Percentiles rank a stretch among this genome's conserved stretches.
phyloP scores from a whole-genome alignment of 2,113 vertebrate genomes.

The Cichladusa arquata region DNA sequence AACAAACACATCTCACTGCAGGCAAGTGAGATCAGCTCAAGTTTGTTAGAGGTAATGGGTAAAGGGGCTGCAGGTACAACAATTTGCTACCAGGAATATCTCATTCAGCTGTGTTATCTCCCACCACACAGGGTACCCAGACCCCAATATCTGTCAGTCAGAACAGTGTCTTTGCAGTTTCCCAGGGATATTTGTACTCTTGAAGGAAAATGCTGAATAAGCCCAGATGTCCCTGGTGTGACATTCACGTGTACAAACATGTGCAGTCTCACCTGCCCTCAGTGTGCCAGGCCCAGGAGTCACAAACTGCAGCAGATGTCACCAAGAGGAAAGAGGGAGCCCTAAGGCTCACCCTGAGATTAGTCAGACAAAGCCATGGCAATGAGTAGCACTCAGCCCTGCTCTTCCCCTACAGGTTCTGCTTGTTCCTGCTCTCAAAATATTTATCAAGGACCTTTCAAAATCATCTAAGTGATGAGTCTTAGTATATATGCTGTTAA shows the following conservation, averaged over 20 bases:
- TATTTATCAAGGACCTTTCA: neutral
- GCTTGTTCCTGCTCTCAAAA: neutral
- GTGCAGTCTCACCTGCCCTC: neutral
- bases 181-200: neutral
- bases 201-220: neutral
- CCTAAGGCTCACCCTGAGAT: neutral
- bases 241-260: neutral
- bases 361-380: neutral
- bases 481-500: neutral
- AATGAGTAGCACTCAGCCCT: neutral
- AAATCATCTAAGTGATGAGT: neutral
- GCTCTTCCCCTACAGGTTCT: neutral
- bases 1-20: neutral
- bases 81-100: neutral
- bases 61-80: neutral
- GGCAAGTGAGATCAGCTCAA: neutral
- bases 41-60: neutral
- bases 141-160: neutral
- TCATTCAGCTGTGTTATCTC: neutral
- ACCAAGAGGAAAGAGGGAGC: neutral
- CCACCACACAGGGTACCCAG: neutral
- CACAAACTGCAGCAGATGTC: neutral
- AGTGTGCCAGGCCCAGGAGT: neutral
- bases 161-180: neutral
- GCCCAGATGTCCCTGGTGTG: neutral